phyloP scores from a whole-genome alignment of 2,113 vertebrate genomes.

The Daphoenositta chrysoptera region DNA sequence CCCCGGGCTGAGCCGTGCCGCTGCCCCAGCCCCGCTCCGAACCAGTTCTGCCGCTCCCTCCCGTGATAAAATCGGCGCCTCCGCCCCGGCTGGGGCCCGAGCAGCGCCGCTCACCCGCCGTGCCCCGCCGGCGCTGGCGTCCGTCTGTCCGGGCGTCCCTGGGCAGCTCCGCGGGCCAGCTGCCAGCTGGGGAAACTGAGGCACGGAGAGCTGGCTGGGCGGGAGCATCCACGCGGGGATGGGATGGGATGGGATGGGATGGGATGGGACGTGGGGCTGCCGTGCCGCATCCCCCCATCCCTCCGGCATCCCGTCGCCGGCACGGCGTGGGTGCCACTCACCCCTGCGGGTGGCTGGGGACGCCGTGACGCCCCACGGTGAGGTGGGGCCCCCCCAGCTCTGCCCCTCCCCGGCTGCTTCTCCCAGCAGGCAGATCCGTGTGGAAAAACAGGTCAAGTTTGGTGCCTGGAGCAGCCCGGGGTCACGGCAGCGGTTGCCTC shows the following conservation, averaged over 20 bases:
- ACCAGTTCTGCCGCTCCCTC: not conserved
- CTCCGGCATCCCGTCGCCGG: rapidly evolving
- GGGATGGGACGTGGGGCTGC: not conserved
- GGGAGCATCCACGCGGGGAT: not conserved
- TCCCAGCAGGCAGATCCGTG: not conserved
- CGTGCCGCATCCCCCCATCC: rapidly evolving
- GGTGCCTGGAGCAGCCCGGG: not conserved
- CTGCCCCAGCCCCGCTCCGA: not conserved
- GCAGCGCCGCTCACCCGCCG: not conserved
- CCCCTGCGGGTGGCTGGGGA: not conserved
- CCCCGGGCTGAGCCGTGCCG: not conserved
- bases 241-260: not conserved
- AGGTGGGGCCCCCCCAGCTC: not conserved
- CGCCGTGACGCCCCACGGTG: not conserved
- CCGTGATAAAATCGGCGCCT: constrained; percentile 22
- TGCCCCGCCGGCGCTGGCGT: not conserved
- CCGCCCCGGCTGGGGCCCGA: not conserved
- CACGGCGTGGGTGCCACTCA: not conserved
- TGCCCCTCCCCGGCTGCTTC: not conserved
- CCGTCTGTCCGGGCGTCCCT: not conserved
- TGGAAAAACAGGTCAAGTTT: constrained; percentile 21
- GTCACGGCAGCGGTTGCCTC: not conserved
- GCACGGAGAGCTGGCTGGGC: not conserved
- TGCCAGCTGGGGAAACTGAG: constrained; percentile 33
- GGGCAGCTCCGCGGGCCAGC: not conserved